Conservation (phyloP, 2,888 invertebrate genomes). For the Hypselothyrea guttata region DNA sequence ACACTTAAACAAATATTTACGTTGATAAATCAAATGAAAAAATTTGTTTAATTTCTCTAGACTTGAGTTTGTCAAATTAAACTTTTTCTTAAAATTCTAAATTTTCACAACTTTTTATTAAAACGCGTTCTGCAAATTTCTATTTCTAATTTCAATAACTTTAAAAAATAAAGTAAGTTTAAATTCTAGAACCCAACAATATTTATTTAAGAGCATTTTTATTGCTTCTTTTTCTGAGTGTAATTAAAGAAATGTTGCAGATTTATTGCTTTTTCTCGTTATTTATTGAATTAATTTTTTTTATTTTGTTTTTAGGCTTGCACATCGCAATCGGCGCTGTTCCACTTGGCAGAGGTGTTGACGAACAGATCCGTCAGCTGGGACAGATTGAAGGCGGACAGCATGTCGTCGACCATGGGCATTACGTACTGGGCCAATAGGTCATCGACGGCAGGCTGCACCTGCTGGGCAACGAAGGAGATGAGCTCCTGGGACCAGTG, state of each 20-base stretch:
- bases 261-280: not conserved
- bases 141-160: too few relatives aligned
- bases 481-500: constrained; percentile 32
- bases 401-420: constrained; percentile 36
- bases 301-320: constrained; percentile 2
- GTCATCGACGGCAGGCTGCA: constrained; percentile 44
- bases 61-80: too few relatives aligned
- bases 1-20: too few relatives aligned
- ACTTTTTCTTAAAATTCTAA: too few relatives aligned
- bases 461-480: constrained; percentile 43
- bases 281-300: constrained; percentile 2
- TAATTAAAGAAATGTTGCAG: not conserved
- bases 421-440: constrained; percentile 30
- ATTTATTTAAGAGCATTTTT: too few relatives aligned
- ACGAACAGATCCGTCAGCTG: constrained; percentile 35
- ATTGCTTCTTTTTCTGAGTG: too few relatives aligned
- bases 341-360: constrained; percentile 31
- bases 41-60: too few relatives aligned
- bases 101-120: too few relatives aligned
- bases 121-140: too few relatives aligned
- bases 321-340: constrained; percentile 37
- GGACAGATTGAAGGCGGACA: constrained; percentile 30
- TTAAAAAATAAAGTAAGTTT: too few relatives aligned
- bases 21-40: too few relatives aligned
- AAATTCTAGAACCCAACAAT: too few relatives aligned